These are phyloP conservation scores for Heliconius ethilla DNA, from an alignment of 2,888 invertebrate species.

Conservation along the genomic window DNA sequence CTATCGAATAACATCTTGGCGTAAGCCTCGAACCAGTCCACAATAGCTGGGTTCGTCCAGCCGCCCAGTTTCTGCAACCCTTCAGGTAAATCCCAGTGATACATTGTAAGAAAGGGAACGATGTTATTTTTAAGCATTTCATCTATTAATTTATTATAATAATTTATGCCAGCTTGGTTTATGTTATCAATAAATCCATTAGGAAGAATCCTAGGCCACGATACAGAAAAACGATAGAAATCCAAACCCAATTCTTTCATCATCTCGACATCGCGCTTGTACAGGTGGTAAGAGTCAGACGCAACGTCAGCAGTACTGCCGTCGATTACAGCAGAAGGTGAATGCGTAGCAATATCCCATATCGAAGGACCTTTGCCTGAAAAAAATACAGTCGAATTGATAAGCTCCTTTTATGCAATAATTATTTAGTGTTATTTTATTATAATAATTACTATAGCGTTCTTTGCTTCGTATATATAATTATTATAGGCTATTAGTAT, in stretches of 20 bases:
- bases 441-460: too few species aligned
- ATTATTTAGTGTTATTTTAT: too few species aligned
- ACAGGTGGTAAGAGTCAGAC: slow-evolving; percentile 83
- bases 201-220: slow-evolving; percentile 85
- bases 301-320: slow-evolving; percentile 76
- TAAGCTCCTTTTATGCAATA: too few species aligned
- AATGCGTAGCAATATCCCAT: slow-evolving; percentile 75
- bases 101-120: slow-evolving; percentile 82
- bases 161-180: slow-evolving; percentile 83
- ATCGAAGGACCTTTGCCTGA: slow-evolving; percentile 82
- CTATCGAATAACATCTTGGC: too few species aligned
- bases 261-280: slow-evolving; percentile 78
- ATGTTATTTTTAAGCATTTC: slow-evolving; percentile 68
- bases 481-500: too few species aligned
- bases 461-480: too few species aligned
- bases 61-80: slow-evolving; percentile 81
- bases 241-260: slow-evolving; percentile 71
- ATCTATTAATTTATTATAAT: slow-evolving; percentile 85
- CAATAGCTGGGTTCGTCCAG: slow-evolving; percentile 72
- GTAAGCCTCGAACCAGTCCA: slow-evolving; percentile 77
- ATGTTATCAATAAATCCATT: slow-evolving; percentile 78
- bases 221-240: slow-evolving; percentile 82
- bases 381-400: background rate
- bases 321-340: slow-evolving; percentile 57
- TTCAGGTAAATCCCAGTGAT: slow-evolving; percentile 81